Conservation (phyloP, 1,140 invertebrate species). For the Drosophila subobscura region DNA sequence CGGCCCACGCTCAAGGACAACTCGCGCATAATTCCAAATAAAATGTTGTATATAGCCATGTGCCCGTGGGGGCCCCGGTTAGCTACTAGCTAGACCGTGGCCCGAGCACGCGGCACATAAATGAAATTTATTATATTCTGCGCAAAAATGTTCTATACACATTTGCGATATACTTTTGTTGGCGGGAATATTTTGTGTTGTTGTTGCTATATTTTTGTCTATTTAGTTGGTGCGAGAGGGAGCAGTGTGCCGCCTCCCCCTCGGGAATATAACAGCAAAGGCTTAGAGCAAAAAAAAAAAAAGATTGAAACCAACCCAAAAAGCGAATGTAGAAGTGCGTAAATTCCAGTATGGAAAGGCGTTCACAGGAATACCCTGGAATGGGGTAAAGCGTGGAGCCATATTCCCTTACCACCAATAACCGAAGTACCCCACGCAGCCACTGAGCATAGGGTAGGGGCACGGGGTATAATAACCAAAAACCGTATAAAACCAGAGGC, state of each 20-base stretch:
- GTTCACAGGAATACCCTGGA: constrained; percentile 1
- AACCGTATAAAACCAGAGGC: constrained; percentile 41
- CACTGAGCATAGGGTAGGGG: not conserved
- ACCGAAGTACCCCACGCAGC: constrained; percentile 1
- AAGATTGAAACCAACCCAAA: not conserved
- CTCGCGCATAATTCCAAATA: constrained; percentile 57
- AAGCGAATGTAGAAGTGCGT: constrained; percentile 31
- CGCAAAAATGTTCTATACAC: constrained; percentile 53
- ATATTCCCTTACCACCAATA: too few species aligned
- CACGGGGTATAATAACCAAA: constrained; percentile 37
- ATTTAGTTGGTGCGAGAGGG: constrained; percentile 38
- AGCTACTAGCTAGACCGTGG: constrained; percentile 6
- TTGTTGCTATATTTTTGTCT: constrained; percentile 44
- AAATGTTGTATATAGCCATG: constrained; percentile 51
- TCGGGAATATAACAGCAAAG: constrained; percentile 56
- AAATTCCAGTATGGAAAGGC: not conserved
- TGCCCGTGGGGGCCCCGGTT: constrained; percentile 1
- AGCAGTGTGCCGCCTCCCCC: constrained; percentile 18
- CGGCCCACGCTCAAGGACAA: constrained; percentile 52
- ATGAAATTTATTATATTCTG: constrained; percentile 66
- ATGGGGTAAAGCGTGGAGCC: too few species aligned
- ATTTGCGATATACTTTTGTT: constrained; percentile 49
- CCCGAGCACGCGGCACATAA: constrained; percentile 55
- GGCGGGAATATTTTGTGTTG: constrained; percentile 28
- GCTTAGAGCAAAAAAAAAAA: constrained; percentile 32